Evolutionary conservation across 92 coral and sea anemone species (phyloP), one percentile per base, ranked within the genome.

Genomic region (Virgularia gustaviana): DNA sequence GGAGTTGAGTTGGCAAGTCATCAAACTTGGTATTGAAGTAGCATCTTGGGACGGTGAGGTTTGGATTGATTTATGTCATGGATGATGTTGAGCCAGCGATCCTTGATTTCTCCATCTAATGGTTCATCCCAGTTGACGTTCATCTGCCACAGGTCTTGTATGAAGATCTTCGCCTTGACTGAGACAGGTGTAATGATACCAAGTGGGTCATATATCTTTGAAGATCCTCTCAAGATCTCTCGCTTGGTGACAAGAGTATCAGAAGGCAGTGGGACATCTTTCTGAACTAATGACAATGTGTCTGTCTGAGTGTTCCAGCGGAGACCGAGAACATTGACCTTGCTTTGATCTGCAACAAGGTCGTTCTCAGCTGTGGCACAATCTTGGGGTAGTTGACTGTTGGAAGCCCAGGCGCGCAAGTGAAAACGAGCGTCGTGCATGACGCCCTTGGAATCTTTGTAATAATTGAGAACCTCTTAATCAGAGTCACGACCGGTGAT

Each of bases 71-170:
- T 1, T 0, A 67, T 39, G 2, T 49, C 58, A 1, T 15, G 0
- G 13, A 64, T 39, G 0, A 67, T 5, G 10, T 25, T 25, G 19
- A 27, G 31, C 80, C 80, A 75, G 19, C 32, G 75, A 23, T 42
- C 32, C 30, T 19, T 22, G 19, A 75, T 36, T 5, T 62, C 59
- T 25, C 35, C 24, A 16, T 71, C 44, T 13, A 73, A 39, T 16
- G 84, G 84, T 25, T 80, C 84, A 36, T 80, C 81, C 84, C 78
- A 72, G 44, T 72, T 65, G 29, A 72, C 70, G 43, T 56, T 72
- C 38, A 54, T 8, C 54, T 72, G 67, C 78, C 78, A 72, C 2
- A 72, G 20, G 32, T 62, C 49, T 62, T 62, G 70, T 9, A 62
- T 35, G 10, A 83, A 30, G 16, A 70, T 72, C 30, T 83, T 78